Base-by-base conservation (phyloP, 1,140 invertebrate genomes). In the Doryteuthis pealeii region DNA sequence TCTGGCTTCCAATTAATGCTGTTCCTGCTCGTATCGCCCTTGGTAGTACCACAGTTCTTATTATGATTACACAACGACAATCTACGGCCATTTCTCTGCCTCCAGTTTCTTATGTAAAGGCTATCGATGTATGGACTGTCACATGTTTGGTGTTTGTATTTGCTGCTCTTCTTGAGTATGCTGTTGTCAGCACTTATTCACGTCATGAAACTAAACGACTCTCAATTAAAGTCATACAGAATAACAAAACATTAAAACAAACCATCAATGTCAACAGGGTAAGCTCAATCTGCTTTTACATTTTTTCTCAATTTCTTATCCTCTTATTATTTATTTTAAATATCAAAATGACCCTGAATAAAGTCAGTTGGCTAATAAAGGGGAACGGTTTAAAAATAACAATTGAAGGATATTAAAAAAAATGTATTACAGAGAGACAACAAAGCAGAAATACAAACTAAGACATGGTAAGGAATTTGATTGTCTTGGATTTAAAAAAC, bases 91-190 rank as follows among this genome's bases (percentile, higher is more conserved):
- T 76, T 2, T 30, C 72, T 5, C 74, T 82, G 31, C 83, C 83
- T 12, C 79, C 79, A 18, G 94, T 95, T 65, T 82, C 81, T 58
- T 87, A 88, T 73, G 78, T 91, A 31, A 92, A 94, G 92, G 93
- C 93, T 15, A 85, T 94, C 26, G 93, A 95, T 85, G 87, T 94
- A 2, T 95, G 93, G 93, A 94, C 94, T 93, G 93, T 93, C 15
- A 92, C 92, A 8, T 95, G 94, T 79, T 94, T 94, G 91, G 90
- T 94, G 71, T 94, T 94, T 66, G 93, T 95, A 6, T 95, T 95
- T 83, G 91, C 92, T 2, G 92, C 93, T 12, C 87, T 95, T 12
- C 92, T 92, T 32, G 94, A 95, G 88, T 95, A 94, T 82, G 93
- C 94, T 0, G 91, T 95, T 8, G 93, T 94, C 15, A 84, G 31